phyloP scores from a whole-genome alignment of 2,113 vertebrate genomes.

The Nyctereutes procyonoides region DNA sequence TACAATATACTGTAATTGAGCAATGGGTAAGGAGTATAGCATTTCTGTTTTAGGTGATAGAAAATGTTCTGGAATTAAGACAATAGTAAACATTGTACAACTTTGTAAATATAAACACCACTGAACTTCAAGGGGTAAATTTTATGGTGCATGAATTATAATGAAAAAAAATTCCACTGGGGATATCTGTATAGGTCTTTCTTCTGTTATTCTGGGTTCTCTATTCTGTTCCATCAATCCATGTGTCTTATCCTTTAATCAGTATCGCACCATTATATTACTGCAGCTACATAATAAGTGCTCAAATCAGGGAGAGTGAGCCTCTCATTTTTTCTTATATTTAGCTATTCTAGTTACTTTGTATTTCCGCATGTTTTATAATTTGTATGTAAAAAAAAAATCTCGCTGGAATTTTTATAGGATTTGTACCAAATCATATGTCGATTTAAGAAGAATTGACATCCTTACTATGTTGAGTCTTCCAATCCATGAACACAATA shows the following conservation, averaged over 20 bases:
- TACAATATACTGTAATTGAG: not conserved
- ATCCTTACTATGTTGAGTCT: not conserved
- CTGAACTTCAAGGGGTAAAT: not conserved
- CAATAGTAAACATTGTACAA: not conserved
- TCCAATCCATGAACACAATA: not conserved
- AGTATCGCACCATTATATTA: not conserved
- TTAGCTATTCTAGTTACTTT: not conserved
- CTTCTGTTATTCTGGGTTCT: not conserved
- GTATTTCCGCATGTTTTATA: not conserved
- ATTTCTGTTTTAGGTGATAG: not conserved
- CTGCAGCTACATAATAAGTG: not conserved
- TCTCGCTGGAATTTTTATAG: not conserved
- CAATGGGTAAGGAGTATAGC: not conserved
- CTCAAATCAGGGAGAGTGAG: not conserved
- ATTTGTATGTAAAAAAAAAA: slow-evolving; percentile 31
- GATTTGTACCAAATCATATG: not conserved
- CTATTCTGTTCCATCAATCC: not conserved
- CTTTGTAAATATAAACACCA: not conserved
- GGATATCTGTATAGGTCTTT: not conserved
- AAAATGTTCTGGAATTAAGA: not conserved
- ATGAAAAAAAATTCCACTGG: not conserved
- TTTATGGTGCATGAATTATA: not conserved
- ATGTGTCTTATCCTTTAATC: not conserved
- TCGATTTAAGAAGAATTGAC: not conserved
- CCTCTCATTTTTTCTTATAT: not conserved